Conservation (phyloP, 2,888 invertebrate genomes). For the Nephrotoma flavescens region DNA sequence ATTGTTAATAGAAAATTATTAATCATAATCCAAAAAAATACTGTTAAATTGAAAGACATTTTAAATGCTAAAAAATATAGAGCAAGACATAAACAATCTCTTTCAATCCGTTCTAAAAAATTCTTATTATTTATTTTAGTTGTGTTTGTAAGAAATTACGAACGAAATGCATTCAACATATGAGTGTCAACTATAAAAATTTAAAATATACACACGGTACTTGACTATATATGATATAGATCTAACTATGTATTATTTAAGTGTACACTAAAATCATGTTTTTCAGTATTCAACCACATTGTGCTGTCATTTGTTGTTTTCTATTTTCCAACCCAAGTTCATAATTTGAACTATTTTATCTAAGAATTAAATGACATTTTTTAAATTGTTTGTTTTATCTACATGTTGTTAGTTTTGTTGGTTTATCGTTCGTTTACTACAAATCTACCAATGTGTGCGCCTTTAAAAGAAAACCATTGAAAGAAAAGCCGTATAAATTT, state of each 20-base stretch:
- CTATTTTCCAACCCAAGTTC: not conserved
- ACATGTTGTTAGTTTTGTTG: not conserved
- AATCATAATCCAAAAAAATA: not conserved
- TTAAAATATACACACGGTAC: not conserved
- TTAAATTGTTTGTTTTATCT: not conserved
- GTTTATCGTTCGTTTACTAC: not conserved
- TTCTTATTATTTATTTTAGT: not conserved
- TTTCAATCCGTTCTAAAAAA: not conserved
- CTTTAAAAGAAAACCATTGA: not conserved
- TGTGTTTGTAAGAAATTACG: not conserved
- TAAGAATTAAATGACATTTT: not conserved
- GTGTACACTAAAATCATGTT: not conserved
- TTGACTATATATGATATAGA: not conserved
- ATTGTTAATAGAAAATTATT: not conserved
- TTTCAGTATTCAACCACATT: not conserved
- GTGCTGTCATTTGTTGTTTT: not conserved
- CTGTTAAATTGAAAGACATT: not conserved
- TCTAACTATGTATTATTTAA: not conserved
- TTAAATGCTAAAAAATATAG: not conserved
- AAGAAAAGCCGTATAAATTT: not conserved
- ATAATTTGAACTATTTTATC: not conserved
- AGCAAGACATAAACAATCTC: not conserved
- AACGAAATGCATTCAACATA: not conserved
- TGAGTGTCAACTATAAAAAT: not conserved
- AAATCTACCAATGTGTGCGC: not conserved